Conservation (phyloP, 1,140 invertebrate genomes). For the Drosophila tsacasi region DNA sequence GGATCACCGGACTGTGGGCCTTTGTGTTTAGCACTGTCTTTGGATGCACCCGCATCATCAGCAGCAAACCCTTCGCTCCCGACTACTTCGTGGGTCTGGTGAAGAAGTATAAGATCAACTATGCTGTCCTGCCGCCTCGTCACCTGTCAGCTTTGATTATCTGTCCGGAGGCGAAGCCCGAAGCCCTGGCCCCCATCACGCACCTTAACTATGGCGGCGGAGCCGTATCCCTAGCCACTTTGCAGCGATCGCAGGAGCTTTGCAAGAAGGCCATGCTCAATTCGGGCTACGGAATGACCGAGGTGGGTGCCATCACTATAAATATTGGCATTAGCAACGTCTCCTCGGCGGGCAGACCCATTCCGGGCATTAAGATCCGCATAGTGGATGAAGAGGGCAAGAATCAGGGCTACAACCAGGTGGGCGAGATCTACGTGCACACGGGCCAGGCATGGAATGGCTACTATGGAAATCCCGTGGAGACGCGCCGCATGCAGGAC, state of each 20-base stretch:
- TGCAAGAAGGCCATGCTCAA: constrained; percentile 57
- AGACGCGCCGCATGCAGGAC: constrained; percentile 87
- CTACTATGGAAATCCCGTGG: constrained; percentile 86
- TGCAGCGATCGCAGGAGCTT: constrained; percentile 56
- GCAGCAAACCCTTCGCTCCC: constrained; percentile 55
- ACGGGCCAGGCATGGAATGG: constrained; percentile 76
- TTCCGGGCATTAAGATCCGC: constrained; percentile 53
- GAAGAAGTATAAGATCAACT: constrained; percentile 76
- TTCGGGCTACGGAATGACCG: constrained; percentile 69
- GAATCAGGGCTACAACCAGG: constrained; percentile 66
- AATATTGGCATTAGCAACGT: constrained; percentile 59
- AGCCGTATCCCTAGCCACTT: constrained; percentile 27
- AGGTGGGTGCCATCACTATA: constrained; percentile 57
- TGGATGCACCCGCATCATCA: constrained; percentile 70
- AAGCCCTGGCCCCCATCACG: constrained; percentile 52
- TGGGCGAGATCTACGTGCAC: constrained; percentile 85
- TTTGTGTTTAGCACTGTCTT: constrained; percentile 56
- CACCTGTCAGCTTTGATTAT: constrained; percentile 52
- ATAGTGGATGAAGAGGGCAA: constrained; percentile 76
- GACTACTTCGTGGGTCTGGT: constrained; percentile 64
- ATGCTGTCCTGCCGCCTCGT: constrained; percentile 52
- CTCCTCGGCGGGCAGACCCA: constrained; percentile 56
- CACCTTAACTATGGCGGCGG: constrained; percentile 65
- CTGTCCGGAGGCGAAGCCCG: constrained; percentile 49
- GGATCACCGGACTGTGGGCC: constrained; percentile 71